Conservation (phyloP, 2,888 invertebrate genomes). For the Troides helena region DNA sequence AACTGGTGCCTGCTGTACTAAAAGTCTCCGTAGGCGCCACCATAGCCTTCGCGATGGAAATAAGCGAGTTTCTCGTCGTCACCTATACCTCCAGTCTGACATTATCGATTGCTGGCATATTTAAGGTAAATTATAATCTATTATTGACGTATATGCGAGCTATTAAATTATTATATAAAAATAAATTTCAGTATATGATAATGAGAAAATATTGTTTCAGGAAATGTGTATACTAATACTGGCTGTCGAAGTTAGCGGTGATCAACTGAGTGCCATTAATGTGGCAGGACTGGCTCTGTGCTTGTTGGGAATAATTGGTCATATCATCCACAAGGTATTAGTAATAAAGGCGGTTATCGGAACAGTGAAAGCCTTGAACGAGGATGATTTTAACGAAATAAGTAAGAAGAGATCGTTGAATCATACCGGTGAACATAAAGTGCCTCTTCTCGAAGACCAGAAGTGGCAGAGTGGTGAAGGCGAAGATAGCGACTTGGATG, state of each 20-base stretch:
- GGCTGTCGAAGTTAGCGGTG: slow-evolving; percentile 93
- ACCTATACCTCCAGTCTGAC: slow-evolving; percentile 97
- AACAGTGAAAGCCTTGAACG: slow-evolving; percentile 51
- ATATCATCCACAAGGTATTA: slow-evolving; percentile 87
- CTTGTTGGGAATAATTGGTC: slow-evolving; percentile 91
- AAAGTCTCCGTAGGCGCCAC: slow-evolving; percentile 89
- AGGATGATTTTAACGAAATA: slow-evolving; percentile 49
- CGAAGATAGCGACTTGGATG: slow-evolving; percentile 73
- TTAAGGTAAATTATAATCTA: slow-evolving; percentile 85
- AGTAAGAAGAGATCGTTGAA: slow-evolving; percentile 39
- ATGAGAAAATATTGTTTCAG: slow-evolving; percentile 72
- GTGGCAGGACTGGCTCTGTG: slow-evolving; percentile 92
- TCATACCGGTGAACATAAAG: slow-evolving; percentile 47
- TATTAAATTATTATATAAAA: too few species aligned
- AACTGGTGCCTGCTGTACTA: slow-evolving; percentile 69
- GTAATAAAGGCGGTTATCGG: slow-evolving; percentile 58
- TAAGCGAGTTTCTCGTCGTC: slow-evolving; percentile 95
- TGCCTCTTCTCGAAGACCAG: slow-evolving; percentile 59
- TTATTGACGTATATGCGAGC: not conserved
- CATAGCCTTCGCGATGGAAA: slow-evolving; percentile 96
- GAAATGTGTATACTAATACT: slow-evolving; percentile 95
- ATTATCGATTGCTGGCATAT: slow-evolving; percentile 95
- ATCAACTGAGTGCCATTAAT: slow-evolving; percentile 90
- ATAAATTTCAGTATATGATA: not conserved
- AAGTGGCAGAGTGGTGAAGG: slow-evolving; percentile 50